Conservation (phyloP, 2,888 invertebrate species). For the Phorcus lineatus region DNA sequence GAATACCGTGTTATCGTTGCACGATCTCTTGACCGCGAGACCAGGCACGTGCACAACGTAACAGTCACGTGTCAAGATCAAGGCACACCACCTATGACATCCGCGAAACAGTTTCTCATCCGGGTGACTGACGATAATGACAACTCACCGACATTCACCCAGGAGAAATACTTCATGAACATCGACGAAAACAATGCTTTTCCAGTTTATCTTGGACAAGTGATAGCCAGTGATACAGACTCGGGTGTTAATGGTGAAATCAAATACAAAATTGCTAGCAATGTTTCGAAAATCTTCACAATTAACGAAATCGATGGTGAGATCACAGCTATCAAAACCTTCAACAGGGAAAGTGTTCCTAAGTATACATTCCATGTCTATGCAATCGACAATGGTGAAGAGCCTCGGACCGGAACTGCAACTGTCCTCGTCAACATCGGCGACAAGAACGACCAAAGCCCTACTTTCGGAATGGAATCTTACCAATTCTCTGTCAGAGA, state of each 20-base stretch:
- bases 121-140: conserved; percentile 43
- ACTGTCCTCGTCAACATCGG: conserved; percentile 36
- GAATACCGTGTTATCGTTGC: conserved; percentile 41
- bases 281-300: conserved; percentile 31
- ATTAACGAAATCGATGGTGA: conserved; percentile 41
- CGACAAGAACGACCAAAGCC: conserved; percentile 42
- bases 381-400: conserved; percentile 34
- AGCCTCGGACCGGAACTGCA: conserved; percentile 39
- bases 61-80: conserved; percentile 35
- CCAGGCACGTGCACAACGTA: conserved; percentile 27
- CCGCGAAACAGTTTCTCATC: conserved; percentile 30
- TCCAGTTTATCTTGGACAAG: conserved; percentile 34
- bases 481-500: conserved; percentile 37
- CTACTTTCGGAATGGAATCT: conserved; percentile 32
- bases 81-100: conserved; percentile 40
- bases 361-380: conserved; percentile 36
- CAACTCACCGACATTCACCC: conserved; percentile 39
- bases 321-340: conserved; percentile 34
- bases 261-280: conserved; percentile 35
- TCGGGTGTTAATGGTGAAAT: conserved; percentile 35
- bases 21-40: conserved; percentile 35
- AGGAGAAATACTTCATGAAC: conserved; percentile 30
- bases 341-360: conserved; percentile 36
- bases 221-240: conserved; percentile 38
- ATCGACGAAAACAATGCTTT: conserved; percentile 42